A percentile compares a stretch with the other conserved stretches of the same genome.
Evolutionary conservation across 1,140 invertebrate species (phyloP).

Genomic region (Ceratina calcarata): DNA sequence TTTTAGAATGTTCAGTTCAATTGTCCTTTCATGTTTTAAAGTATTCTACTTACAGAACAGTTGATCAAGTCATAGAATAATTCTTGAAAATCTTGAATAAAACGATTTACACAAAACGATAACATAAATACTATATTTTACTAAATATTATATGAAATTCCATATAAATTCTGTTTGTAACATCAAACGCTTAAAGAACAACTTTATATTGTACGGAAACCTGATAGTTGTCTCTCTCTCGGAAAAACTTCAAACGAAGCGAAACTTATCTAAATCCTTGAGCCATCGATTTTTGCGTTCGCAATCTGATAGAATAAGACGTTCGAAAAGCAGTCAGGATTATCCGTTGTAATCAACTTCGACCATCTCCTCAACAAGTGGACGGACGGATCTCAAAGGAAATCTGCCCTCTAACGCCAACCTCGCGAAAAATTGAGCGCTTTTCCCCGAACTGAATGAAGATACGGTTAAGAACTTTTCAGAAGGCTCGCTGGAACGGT

Average conservation of each 20-base stretch:
- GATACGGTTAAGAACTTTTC: conserved; percentile 43
- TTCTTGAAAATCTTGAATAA: too few species aligned
- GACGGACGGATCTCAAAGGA: conserved; percentile 24
- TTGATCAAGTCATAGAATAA: too few species aligned
- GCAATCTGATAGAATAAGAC: conserved; percentile 32
- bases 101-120: too few species aligned
- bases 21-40: too few species aligned
- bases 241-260: not conserved
- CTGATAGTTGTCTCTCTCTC: not conserved
- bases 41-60: too few species aligned
- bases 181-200: not conserved
- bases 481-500: conserved; percentile 28
- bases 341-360: conserved; percentile 25
- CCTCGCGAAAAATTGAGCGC: conserved; percentile 64
- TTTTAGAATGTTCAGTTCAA: too few species aligned
- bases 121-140: too few species aligned
- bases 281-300: not conserved
- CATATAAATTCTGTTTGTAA: too few species aligned
- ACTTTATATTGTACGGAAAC: not conserved
- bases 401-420: conserved; percentile 39
- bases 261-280: not conserved
- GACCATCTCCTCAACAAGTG: conserved; percentile 40
- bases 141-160: too few species aligned
- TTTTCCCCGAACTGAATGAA: conserved; percentile 31
- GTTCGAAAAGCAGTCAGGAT: conserved; percentile 28